phyloP scores from a whole-genome alignment of 2,888 invertebrate genomes.

The Auanema freiburgensis region DNA sequence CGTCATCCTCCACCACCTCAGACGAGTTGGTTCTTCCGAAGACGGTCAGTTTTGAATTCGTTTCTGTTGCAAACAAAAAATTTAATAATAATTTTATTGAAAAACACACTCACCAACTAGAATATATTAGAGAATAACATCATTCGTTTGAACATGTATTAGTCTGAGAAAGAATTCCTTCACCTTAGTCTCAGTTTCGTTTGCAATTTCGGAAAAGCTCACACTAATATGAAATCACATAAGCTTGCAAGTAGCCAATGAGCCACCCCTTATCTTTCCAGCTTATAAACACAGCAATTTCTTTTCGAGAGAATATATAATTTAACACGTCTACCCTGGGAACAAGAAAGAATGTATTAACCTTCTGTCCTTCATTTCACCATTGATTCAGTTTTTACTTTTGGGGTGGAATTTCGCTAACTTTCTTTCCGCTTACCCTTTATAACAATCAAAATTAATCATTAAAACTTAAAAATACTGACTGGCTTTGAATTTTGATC shows the following conservation, averaged over 20 bases:
- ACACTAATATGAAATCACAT: too few species aligned
- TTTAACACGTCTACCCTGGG: too few species aligned
- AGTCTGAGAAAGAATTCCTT: too few species aligned
- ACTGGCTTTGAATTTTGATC: slow-evolving; percentile 1
- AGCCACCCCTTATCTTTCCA: too few species aligned
- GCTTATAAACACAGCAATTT: too few species aligned
- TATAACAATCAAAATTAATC: slow-evolving; percentile 2
- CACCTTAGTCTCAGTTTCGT: not conserved
- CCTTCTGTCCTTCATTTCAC: too few species aligned
- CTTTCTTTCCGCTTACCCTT: slow-evolving; percentile 2
- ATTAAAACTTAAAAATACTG: not conserved
- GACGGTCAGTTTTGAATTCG: slow-evolving; percentile 41
- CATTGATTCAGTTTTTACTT: too few species aligned
- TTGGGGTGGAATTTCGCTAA: not conserved
- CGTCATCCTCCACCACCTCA: slow-evolving; percentile 55
- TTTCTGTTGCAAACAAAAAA: not conserved
- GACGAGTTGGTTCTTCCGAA: slow-evolving; percentile 60
- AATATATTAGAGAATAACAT: not conserved
- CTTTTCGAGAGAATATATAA: too few species aligned
- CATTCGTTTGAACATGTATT: not conserved
- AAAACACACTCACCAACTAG: not conserved
- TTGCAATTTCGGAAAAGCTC: not conserved
- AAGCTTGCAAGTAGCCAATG: too few species aligned
- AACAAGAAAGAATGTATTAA: too few species aligned
- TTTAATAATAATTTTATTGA: not conserved